phyloP scores from a whole-genome alignment of 1,140 invertebrate species.

The Calliopsis andreniformis region DNA sequence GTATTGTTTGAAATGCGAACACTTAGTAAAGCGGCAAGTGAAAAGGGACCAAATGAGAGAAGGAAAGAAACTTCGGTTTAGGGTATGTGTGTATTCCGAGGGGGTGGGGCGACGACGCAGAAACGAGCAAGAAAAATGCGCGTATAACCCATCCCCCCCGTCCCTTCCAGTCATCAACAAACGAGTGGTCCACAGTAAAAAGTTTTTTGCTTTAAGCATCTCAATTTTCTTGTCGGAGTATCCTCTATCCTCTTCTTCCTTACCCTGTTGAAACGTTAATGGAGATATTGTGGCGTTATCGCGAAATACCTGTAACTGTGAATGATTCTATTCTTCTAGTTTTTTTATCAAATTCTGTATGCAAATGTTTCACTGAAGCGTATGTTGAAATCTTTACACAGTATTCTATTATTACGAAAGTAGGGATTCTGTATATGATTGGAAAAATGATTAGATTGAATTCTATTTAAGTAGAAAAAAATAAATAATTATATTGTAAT shows the following conservation, averaged over 20 bases:
- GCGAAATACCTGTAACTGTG: slow-evolving; percentile 41
- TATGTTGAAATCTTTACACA: too few relatives aligned
- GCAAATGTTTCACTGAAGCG: neutral
- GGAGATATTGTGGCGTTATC: slow-evolving; percentile 30
- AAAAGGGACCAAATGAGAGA: slow-evolving; percentile 46
- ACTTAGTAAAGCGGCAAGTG: slow-evolving; percentile 64
- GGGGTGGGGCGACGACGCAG: neutral
- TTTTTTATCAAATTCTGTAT: neutral
- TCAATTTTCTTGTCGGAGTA: slow-evolving; percentile 47
- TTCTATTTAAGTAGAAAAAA: too few relatives aligned
- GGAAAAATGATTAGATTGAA: too few relatives aligned
- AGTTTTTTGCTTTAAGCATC: slow-evolving; percentile 48
- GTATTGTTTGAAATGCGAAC: slow-evolving; percentile 72
- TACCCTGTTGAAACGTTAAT: slow-evolving; percentile 33
- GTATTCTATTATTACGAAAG: too few relatives aligned
- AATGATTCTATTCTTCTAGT: slow-evolving; percentile 35
- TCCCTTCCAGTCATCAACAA: slow-evolving; percentile 13
- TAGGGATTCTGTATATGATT: too few relatives aligned
- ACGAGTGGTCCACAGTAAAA: slow-evolving; percentile 44
- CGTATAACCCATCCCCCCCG: slow-evolving; percentile 11
- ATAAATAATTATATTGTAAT: too few relatives aligned
- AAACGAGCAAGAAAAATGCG: slow-evolving; percentile 24
- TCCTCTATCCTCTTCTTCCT: neutral
- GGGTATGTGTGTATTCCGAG: neutral
- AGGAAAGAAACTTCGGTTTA: slow-evolving; percentile 29